These are phyloP conservation scores for Anolis carolinensis DNA, from an alignment of 2,113 vertebrate genomes.

Conservation along the genomic window DNA sequence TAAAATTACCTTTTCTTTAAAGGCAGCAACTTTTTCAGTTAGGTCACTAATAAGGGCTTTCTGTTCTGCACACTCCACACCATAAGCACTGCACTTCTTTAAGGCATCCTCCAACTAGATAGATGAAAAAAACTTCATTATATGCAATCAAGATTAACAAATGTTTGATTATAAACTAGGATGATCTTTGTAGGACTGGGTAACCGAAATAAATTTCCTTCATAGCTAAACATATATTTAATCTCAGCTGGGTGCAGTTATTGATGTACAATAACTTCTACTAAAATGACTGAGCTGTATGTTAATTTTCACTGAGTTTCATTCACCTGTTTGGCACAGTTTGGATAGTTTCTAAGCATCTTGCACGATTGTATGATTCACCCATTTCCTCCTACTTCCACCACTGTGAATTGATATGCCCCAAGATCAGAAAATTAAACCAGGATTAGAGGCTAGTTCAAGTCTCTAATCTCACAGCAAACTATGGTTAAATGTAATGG, in stretches of 20 bases:
- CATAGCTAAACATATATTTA: neutral
- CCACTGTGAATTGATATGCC: neutral
- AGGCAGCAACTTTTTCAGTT: conserved; percentile 76
- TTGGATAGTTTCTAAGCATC: neutral
- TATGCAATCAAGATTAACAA: neutral
- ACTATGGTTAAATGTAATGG: neutral
- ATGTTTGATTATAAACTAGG: neutral
- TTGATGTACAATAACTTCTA: neutral
- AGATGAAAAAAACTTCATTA: conserved; percentile 12
- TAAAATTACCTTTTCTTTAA: conserved; percentile 85
- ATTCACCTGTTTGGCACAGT: neutral
- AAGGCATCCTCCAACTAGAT: conserved; percentile 78
- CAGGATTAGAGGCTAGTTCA: neutral
- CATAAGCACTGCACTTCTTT: conserved; percentile 75
- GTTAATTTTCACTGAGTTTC: neutral
- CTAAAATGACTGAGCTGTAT: neutral
- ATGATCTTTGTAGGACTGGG: neutral
- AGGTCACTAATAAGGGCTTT: conserved; percentile 79
- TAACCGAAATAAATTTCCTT: neutral
- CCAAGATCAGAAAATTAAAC: too few species aligned
- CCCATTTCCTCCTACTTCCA: too few species aligned
- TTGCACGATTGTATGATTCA: neutral
- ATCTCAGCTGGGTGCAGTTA: neutral
- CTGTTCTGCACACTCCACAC: conserved; percentile 79
- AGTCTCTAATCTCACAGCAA: neutral